Base-by-base conservation (phyloP, 2,113 vertebrate species). In the Clinocottus analis region DNA sequence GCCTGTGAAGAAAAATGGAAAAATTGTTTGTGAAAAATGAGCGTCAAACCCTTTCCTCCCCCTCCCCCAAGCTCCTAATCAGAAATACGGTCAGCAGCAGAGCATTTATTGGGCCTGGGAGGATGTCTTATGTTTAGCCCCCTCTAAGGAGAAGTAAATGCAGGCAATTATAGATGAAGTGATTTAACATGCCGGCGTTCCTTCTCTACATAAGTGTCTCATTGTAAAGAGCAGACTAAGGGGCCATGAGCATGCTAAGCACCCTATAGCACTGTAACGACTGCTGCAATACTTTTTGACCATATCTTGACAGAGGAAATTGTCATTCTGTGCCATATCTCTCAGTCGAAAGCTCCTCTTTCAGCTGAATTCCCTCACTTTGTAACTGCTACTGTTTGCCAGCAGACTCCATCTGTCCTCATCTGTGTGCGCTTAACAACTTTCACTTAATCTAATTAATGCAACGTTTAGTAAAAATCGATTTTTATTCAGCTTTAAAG, bases 1-100 rank as follows among this genome's bases (percentile, higher is more conserved):
- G 82, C 76, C 89, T 90, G 90, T 88, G 84, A 90, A 93, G 91
- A 94, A 94, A 94, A 93, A 93, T 87, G 87, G 86, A 92, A 95
- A 94, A 92, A 94, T 88, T 91, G 89, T 89, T 92, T 85, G 90
- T 94, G 93, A 95, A 95, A 95, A 94, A 94, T 92, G 92, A 94
- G 90, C 84, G 74, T 91, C 84, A 87, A 89, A 84, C 66, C 88
- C 70, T 75, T 83, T 86, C 82, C 80, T 85, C 80, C 82, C 51
- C 84, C 80, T 80, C 51, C 84, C 85, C 84, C 85, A 60, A 86
- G 81, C 77, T 84, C 78, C 86, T 93, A 93, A 94, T 94, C 92
- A 92, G 76, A 91, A 92, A 93, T 90, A 91, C 71, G 78, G 91
- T 91, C 85, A 89, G 79, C 82, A 56, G 88, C 77, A 86, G n/a